Evolutionary conservation across 2,888 invertebrate genomes (phyloP).

Genomic region (Troides helena): DNA sequence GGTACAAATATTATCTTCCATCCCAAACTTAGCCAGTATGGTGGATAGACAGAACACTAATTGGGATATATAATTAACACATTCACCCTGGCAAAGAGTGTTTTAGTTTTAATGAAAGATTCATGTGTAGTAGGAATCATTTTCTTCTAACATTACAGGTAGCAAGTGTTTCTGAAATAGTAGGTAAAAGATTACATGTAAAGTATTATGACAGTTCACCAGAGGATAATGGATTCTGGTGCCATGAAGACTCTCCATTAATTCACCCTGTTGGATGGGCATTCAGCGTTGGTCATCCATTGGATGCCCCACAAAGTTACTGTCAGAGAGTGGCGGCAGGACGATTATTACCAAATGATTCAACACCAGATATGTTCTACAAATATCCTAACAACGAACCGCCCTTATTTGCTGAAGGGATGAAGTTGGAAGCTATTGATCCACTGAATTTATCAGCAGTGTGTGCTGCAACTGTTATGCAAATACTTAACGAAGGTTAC

Average conservation of each 20-base stretch:
- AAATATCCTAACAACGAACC: slow-evolving; percentile 78
- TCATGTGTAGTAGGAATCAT: slow-evolving; percentile 1
- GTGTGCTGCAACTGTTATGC: slow-evolving; percentile 97
- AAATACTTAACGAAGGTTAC: slow-evolving; percentile 94
- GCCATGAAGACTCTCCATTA: slow-evolving; percentile 95
- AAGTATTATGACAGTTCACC: slow-evolving; percentile 91
- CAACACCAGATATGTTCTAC: slow-evolving; percentile 89
- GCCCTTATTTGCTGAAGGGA: slow-evolving; percentile 87
- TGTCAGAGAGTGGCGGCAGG: slow-evolving; percentile 86
- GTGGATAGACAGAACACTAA: no score
- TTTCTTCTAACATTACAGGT: slow-evolving; percentile 68
- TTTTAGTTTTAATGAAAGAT: neutral
- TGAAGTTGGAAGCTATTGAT: slow-evolving; percentile 98
- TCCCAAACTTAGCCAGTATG: no score
- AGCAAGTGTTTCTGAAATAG: slow-evolving; percentile 93
- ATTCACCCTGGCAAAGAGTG: neutral
- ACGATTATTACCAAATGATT: slow-evolving; percentile 87
- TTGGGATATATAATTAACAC: no score
- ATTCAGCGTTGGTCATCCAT: slow-evolving; percentile 90
- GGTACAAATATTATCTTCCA: no score
- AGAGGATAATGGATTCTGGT: slow-evolving; percentile 96
- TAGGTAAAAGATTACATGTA: slow-evolving; percentile 95
- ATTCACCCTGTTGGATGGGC: slow-evolving; percentile 99
- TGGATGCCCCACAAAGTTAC: slow-evolving; percentile 91
- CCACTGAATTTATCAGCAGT: slow-evolving; percentile 96